Percentiles rank a stretch among this genome's conserved stretches.
Conservation (phyloP, 2,797 vertebrate species). For the Enteromius viviparus region DNA sequence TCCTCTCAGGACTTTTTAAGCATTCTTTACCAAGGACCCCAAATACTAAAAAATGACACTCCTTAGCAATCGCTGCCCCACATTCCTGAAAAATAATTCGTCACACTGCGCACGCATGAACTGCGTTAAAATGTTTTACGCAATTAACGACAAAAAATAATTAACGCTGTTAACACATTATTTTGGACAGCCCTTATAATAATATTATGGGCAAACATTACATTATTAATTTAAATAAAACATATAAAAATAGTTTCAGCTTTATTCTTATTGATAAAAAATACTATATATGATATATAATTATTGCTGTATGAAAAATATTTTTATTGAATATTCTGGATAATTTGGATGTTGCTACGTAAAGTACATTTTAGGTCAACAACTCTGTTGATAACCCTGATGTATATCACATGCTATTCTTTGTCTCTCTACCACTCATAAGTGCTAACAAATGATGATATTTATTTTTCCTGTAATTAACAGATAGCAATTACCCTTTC, state of each 20-base stretch:
- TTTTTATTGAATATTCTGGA: background rate
- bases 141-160: no score
- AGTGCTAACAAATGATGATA: background rate
- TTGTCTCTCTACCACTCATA: background rate
- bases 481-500: background rate
- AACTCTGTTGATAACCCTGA: background rate
- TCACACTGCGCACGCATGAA: no score
- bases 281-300: background rate
- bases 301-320: background rate
- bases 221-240: background rate
- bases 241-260: no score
- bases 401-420: conserved; percentile 1
- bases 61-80: no score
- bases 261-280: background rate
- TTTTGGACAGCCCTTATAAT: background rate
- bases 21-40: background rate
- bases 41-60: background rate
- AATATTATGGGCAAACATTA: background rate
- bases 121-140: no score
- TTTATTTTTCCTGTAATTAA: conserved; percentile 8
- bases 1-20: background rate
- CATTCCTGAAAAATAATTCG: no score
- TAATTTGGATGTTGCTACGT: background rate
- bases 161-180: no score
- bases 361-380: background rate